phyloP scores from a whole-genome alignment of 2,113 vertebrate genomes.

The Rhadina sibilatrix region DNA sequence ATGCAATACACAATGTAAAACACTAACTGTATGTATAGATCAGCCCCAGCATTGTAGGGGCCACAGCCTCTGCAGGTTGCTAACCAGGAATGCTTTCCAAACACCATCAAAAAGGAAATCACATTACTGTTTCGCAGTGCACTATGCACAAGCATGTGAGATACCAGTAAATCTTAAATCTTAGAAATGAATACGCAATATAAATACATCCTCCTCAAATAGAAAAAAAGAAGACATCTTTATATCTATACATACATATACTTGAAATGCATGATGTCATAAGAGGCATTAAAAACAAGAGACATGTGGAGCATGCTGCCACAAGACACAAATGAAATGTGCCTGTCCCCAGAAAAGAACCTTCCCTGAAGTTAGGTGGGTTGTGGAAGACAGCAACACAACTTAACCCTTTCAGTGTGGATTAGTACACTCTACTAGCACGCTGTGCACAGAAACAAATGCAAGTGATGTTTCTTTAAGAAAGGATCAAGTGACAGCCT shows the following conservation, averaged over 20 bases:
- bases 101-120: neutral
- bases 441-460: neutral
- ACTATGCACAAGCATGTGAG: neutral
- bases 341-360: neutral
- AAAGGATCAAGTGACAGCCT: neutral
- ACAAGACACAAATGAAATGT: neutral
- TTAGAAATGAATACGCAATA: neutral
- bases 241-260: neutral
- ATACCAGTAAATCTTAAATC: neutral
- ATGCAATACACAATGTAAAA: neutral
- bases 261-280: neutral
- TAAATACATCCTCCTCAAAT: neutral
- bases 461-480: neutral
- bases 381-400: neutral
- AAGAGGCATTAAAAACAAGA: neutral
- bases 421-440: neutral
- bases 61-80: neutral
- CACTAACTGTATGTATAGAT: neutral
- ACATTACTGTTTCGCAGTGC: neutral
- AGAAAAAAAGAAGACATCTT: neutral
- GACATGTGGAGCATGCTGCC: neutral
- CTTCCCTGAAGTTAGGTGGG: neutral
- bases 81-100: neutral
- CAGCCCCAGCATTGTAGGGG: neutral
- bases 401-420: neutral